A percentile compares a stretch with the other conserved stretches of the same genome.
These are phyloP conservation scores for Pyrgilauda ruficollis DNA, from an alignment of 2,113 vertebrate genomes.

Conservation along the genomic window DNA sequence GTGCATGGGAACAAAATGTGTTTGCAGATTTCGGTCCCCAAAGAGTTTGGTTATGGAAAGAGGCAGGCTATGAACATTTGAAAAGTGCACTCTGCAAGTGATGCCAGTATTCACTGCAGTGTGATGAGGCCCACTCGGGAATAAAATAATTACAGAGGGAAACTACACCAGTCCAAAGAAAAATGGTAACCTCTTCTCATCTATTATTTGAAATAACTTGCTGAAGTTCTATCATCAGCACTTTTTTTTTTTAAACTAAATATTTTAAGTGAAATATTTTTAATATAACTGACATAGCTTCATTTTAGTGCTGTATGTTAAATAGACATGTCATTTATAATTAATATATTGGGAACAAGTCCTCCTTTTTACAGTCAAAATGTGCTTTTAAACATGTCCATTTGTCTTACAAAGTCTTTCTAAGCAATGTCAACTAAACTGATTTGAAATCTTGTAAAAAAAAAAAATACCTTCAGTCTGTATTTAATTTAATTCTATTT, in stretches of 20 bases:
- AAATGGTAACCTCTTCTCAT: background rate
- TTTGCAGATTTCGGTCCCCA: background rate
- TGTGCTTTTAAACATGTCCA: background rate
- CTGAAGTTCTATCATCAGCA: background rate
- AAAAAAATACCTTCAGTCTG: background rate
- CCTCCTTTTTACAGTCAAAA: background rate
- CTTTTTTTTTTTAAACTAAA: background rate
- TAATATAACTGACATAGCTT: background rate
- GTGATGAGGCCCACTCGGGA: background rate
- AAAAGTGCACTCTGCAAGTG: background rate
- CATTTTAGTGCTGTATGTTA: background rate
- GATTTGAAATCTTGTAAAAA: background rate
- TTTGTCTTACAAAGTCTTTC: background rate
- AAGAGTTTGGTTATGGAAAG: background rate
- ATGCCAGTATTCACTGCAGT: background rate
- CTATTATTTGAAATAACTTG: background rate
- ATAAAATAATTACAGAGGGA: background rate
- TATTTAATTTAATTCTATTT: background rate
- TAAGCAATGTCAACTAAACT: background rate
- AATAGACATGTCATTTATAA: background rate
- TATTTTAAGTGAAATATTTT: background rate
- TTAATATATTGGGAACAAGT: background rate
- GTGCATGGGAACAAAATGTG: background rate
- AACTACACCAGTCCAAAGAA: background rate
- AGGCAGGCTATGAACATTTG: background rate